Evolutionary conservation across 2,113 vertebrate genomes (phyloP), one percentile per base, ranked within the genome.

Genomic region (Onychorhynchus coronatus): DNA sequence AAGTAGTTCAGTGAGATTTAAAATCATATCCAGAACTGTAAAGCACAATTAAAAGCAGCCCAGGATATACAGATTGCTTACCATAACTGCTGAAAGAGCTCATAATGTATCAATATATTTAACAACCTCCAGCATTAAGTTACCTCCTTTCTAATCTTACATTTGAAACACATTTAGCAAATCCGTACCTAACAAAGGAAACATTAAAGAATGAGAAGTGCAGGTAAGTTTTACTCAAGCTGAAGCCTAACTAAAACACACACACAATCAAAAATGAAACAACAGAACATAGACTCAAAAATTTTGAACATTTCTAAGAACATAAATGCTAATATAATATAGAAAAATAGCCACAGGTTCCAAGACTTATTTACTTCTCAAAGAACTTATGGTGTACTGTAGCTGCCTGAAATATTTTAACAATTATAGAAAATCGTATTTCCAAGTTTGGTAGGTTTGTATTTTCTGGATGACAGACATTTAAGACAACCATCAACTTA

Each of bases 371-470:
- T 72, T 66, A 89, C 73, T 92, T 94, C 58, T 89, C 72, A 59
- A 87, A 91, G 78, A 93, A 96, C 67, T 77, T 89, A 91, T 10
- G 44, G 87, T 91, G 84, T 97, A 95, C 96, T 93, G 89, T 96
- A 97, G 94, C 91, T 97, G 97, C 95, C 95, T 66, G 91, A 93
- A 95, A 95, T 85, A 95, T 94, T 97, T 95, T 75, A 97, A 98
- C 96, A 95, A 94, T 94, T 97, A 96, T 93, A 97, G 95, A 98
- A 97, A 98, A 96, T 46, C 87, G 17, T 96, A 94, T 96, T 93
- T 97, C 96, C 89, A 97, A 97, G 93, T 96, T 97, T 92, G 95
- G 94, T 97, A 95, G 16, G 14, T 92, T 94, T 2, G 11, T 96
- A 83, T 93, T 92, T 94, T 88, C 89, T 93, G 91, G 88, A 66